Percentiles rank a stretch among this genome's conserved stretches.
Evolutionary conservation across 2,113 vertebrate genomes (phyloP).

Genomic region (Chelonoidis abingdonii): DNA sequence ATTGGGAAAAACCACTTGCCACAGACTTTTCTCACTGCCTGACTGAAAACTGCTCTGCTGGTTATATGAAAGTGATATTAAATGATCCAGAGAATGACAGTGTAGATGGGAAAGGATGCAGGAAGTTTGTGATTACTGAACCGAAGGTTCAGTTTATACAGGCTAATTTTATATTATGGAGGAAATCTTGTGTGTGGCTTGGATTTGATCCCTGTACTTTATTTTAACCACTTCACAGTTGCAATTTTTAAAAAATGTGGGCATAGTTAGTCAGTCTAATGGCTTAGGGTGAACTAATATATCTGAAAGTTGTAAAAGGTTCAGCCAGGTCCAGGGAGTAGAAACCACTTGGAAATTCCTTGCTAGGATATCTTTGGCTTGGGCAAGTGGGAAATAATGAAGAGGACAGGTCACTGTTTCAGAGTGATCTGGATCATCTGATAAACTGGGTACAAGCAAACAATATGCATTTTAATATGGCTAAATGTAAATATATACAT

Average conservation of each 20-base stretch:
- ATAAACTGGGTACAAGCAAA: neutral
- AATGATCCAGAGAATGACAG: conserved; percentile 19
- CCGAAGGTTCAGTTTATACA: neutral
- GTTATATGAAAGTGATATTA: conserved; percentile 18
- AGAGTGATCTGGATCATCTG: neutral
- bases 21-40: neutral
- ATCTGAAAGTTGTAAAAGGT: too few species aligned
- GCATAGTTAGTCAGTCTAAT: too few species aligned
- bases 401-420: too few species aligned
- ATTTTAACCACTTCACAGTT: neutral
- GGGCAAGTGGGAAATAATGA: neutral
- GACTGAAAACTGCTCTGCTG: conserved; percentile 6
- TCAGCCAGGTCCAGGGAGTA: too few species aligned
- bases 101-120: neutral
- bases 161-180: neutral
- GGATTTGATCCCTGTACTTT: too few species aligned
- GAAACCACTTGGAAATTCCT: neutral
- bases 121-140: conserved; percentile 7
- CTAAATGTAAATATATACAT: neutral
- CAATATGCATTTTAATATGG: neutral
- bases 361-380: neutral
- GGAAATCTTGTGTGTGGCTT: neutral
- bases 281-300: too few species aligned
- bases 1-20: neutral
- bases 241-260: too few species aligned